Evolutionary conservation across 2,888 invertebrate genomes (phyloP).

Genomic region (Danaus chrysippus): DNA sequence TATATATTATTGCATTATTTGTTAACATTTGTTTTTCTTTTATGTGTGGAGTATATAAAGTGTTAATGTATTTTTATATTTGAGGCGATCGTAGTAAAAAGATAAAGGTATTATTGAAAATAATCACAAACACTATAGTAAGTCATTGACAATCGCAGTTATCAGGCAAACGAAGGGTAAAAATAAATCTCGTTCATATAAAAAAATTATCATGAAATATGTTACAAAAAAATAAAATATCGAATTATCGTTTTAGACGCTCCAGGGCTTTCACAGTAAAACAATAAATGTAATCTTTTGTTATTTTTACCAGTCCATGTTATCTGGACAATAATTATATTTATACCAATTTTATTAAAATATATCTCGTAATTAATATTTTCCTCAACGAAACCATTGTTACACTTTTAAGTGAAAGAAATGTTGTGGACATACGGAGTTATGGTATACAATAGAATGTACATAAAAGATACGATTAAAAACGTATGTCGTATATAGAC

Average conservation of each 20-base stretch:
- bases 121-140: constrained; percentile 7
- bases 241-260: constrained; percentile 13
- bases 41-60: neutral
- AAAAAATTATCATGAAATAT: constrained; percentile 40
- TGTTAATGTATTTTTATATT: neutral
- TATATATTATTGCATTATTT: neutral
- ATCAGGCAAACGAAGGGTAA: constrained; percentile 45
- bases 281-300: neutral
- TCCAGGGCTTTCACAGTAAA: constrained; percentile 3
- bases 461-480: too few species aligned
- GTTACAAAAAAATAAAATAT: constrained; percentile 14
- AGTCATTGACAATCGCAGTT: constrained; percentile 34
- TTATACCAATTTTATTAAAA: too few species aligned
- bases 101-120: constrained; percentile 19
- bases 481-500: too few species aligned
- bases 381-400: too few species aligned
- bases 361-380: too few species aligned
- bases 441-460: too few species aligned
- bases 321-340: neutral
- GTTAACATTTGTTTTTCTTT: too few species aligned
- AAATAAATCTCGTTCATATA: constrained; percentile 48
- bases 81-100: constrained; percentile 22
- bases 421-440: too few species aligned
- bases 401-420: too few species aligned
- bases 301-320: neutral